Evolutionary conservation across 2,797 vertebrate species (phyloP).

Genomic region (Onychomys leucogaster): DNA sequence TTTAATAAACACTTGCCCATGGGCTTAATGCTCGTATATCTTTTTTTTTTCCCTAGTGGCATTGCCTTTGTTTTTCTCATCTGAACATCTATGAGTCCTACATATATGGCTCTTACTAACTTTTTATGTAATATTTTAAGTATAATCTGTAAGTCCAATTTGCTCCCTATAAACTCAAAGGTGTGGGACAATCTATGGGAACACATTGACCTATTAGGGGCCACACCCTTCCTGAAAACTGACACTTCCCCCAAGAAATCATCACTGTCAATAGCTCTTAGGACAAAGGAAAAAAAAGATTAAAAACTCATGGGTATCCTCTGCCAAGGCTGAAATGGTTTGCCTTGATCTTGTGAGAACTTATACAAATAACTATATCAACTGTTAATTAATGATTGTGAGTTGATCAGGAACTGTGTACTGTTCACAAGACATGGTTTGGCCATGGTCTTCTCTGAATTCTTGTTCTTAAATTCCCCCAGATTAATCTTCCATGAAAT

Average conservation of each 20-base stretch:
- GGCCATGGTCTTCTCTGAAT: neutral
- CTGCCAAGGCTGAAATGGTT: too few species aligned
- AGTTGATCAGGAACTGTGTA: neutral
- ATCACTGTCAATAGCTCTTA: neutral
- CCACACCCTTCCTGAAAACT: neutral
- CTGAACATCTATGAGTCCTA: neutral
- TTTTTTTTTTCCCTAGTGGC: neutral
- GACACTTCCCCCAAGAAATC: neutral
- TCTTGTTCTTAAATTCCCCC: neutral
- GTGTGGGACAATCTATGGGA: neutral
- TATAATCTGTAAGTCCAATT: neutral
- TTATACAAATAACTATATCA: neutral
- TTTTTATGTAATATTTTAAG: neutral
- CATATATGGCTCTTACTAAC: neutral
- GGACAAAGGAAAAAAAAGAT: too few species aligned
- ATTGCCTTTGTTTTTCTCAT: neutral
- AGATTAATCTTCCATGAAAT: neutral
- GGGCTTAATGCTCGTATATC: neutral
- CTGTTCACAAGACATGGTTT: neutral
- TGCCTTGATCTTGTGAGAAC: neutral
- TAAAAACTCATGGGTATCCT: neutral
- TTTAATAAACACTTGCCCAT: neutral
- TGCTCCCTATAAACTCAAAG: neutral
- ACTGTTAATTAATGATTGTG: too few species aligned
- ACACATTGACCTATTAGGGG: neutral